Evolutionary conservation across 2,888 invertebrate species (phyloP), one percentile per base, ranked within the genome.

Genomic region (Folsomia candida): DNA sequence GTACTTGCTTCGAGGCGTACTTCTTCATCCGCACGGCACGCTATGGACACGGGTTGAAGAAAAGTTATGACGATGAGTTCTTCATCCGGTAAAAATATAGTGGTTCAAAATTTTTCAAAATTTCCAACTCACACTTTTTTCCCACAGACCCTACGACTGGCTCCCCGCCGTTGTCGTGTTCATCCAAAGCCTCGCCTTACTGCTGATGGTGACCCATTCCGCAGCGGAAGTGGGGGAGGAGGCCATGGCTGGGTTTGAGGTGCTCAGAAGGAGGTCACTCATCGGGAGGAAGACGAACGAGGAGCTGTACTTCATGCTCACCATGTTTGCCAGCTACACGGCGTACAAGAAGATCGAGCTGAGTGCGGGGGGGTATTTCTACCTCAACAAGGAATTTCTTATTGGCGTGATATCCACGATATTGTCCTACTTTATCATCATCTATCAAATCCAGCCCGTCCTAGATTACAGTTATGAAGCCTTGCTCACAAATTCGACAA

Each of bases 211-310:
- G 2, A 57, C 69, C 14, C 57, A 59, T 28, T 66, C 67, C 2
- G 72, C 68, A 1, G 72, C 77, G n/a, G 68, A 68, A 22, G 75
- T 77, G n/a, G 76, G 70, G 14, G 71, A 71, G 18, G 76, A 76
- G 37, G 76, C 76, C 0, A 63, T 67, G 60, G 66, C 70, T 1
- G 76, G 75, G 20, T 27, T 74, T 47, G 77, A 77, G 59, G 61
- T 76, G 2, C 51, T 77, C n/a, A 63, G 77, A 29, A 26, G 77
- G 47, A 76, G 73, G 57, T 71, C 75, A 2, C 70, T 77, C 62
- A n/a, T 77, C 2, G 75, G 76, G 37, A 6, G 77, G 54, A 68
- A 67, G 29, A 73, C 73, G 2, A 75, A 77, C 51, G 72, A 71
- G 28, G 73, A 76, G 47, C 54, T 76, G 0, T 76, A 68, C 51